phyloP scores from a whole-genome alignment of 2,888 invertebrate species.

The Hyposoter dolosus region DNA sequence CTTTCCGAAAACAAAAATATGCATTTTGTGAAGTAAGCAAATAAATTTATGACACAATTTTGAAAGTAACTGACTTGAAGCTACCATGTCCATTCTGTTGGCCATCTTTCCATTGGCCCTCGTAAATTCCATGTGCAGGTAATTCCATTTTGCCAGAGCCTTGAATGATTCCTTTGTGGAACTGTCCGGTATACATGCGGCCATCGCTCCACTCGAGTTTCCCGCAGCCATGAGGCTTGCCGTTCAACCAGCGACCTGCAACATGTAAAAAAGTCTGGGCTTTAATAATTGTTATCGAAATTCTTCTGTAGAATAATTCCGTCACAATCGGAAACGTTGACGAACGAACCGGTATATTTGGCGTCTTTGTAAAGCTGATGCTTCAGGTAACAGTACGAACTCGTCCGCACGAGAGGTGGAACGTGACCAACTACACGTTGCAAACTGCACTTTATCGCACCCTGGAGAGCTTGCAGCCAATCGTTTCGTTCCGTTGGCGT shows the following conservation, averaged over 20 bases:
- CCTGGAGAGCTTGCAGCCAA: constrained; percentile 92
- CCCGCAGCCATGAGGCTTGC: constrained; percentile 93
- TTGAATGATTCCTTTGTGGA: constrained; percentile 90
- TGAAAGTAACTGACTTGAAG: constrained; percentile 86
- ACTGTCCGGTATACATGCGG: constrained; percentile 92
- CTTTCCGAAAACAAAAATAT: background rate
- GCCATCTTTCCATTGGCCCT: constrained; percentile 93
- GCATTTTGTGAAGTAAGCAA: constrained; percentile 6
- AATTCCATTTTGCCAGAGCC: constrained; percentile 91
- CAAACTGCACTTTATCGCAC: constrained; percentile 89
- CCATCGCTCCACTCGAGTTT: constrained; percentile 94
- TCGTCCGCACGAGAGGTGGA: constrained; percentile 90
- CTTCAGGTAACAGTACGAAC: constrained; percentile 91
- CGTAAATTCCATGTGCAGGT: constrained; percentile 89
- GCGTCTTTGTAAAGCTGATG: constrained; percentile 91
- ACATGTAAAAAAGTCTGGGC: constrained; percentile 20
- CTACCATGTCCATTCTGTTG: constrained; percentile 93
- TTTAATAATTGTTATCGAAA: constrained; percentile 21
- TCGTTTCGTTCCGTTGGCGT: constrained; percentile 91
- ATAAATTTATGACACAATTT: constrained; percentile 52
- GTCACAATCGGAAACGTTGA: background rate
- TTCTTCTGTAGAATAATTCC: background rate
- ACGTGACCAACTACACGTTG: constrained; percentile 88
- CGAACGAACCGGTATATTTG: constrained; percentile 88
- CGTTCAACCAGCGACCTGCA: constrained; percentile 91